Conservation (phyloP, 2,113 vertebrate genomes). For the Alosa alosa region DNA sequence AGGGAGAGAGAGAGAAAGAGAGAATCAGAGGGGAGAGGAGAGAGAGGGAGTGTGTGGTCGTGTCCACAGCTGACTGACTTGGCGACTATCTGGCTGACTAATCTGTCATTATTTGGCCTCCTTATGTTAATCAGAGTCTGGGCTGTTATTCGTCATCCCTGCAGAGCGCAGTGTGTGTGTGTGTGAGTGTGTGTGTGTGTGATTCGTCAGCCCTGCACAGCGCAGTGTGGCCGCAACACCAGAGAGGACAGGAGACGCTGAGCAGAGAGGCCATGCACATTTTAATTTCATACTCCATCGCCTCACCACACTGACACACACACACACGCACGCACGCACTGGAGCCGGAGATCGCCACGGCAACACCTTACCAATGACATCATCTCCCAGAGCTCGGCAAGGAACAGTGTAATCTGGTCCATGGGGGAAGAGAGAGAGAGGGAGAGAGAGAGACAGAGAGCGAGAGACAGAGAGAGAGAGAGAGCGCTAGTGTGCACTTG, state of each 20-base stretch:
- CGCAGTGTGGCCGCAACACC: constrained; percentile 49
- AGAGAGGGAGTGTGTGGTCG: neutral
- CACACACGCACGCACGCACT: constrained; percentile 28
- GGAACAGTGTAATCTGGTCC: neutral
- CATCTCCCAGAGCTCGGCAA: neutral
- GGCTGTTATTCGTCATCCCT: constrained; percentile 32
- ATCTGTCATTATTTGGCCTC: constrained; percentile 63
- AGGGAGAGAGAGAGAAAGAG: neutral
- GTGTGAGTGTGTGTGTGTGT: constrained; percentile 13
- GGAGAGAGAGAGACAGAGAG: too few species aligned
- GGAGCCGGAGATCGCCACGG: constrained; percentile 58
- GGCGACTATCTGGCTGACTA: constrained; percentile 61
- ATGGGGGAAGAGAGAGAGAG: neutral
- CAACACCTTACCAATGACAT: constrained; percentile 30
- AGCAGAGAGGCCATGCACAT: constrained; percentile 85
- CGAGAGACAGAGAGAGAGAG: neutral
- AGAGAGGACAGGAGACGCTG: constrained; percentile 76
- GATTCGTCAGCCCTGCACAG: constrained; percentile 11
- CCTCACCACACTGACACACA: constrained; percentile 56
- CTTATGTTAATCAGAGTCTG: constrained; percentile 57
- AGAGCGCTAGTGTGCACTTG: neutral
- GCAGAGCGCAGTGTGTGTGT: neutral
- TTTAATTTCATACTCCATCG: constrained; percentile 89
- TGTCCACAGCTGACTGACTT: constrained; percentile 44
- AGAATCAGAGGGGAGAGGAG: neutral